These are phyloP conservation scores for Phragmatobia fuliginosa DNA, from an alignment of 2,888 invertebrate genomes.

Conservation along the genomic window DNA sequence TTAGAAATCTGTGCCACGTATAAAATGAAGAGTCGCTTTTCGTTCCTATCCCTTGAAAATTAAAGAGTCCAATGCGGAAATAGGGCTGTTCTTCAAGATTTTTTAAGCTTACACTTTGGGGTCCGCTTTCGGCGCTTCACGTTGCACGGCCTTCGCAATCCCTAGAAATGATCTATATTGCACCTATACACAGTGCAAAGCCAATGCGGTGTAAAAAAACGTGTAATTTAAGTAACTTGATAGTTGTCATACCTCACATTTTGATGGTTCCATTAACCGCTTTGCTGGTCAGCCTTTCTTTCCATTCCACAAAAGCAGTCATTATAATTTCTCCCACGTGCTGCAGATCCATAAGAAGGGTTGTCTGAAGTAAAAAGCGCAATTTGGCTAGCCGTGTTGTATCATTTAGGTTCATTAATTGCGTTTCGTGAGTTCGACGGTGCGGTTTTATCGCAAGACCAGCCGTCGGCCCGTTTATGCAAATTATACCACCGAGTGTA, in stretches of 20 bases:
- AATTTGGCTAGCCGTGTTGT: conserved; percentile 69
- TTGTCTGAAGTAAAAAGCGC: conserved; percentile 68
- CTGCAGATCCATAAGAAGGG: conserved; percentile 38
- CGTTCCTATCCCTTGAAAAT: too few relatives aligned
- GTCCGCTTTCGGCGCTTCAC: too few relatives aligned
- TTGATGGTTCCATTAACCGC: background rate
- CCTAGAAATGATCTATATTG: too few relatives aligned
- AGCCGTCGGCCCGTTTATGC: conserved; percentile 77
- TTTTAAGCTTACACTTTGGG: too few relatives aligned
- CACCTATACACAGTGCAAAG: too few relatives aligned
- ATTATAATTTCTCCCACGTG: conserved; percentile 23
- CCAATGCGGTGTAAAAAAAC: background rate
- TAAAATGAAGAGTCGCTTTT: too few relatives aligned
- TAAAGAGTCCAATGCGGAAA: too few relatives aligned
- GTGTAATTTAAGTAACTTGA: background rate
- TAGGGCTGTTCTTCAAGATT: too few relatives aligned
- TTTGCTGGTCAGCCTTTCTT: background rate
- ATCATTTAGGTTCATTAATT: conserved; percentile 82
- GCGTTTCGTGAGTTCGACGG: conserved; percentile 78
- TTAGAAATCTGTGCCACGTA: background rate
- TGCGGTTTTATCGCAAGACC: conserved; percentile 75
- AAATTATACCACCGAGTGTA: conserved; percentile 80
- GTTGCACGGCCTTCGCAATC: too few relatives aligned
- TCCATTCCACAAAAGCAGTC: conserved; percentile 14
- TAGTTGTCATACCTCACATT: background rate